Conservation (phyloP, 2,888 invertebrate species). For the Tethea ocularis region DNA sequence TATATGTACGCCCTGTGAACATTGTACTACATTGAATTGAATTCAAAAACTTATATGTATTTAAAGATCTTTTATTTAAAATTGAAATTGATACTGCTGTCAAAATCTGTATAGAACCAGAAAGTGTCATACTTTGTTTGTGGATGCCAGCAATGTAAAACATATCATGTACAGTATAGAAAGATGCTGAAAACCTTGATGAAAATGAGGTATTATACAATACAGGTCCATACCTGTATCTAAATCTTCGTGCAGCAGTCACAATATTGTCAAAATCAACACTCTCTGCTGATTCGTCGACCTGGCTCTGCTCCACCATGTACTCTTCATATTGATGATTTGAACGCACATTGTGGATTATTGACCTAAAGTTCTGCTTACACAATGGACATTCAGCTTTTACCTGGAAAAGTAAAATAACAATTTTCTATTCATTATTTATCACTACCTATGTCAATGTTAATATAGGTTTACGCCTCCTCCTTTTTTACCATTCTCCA, state of each 20-base stretch:
- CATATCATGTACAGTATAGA: neutral
- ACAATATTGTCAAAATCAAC: constrained; percentile 60
- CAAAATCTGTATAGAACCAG: no score
- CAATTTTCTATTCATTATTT: no score
- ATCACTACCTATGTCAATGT: no score
- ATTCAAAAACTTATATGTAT: no score
- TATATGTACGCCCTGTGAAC: no score
- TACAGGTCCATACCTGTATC: constrained; percentile 76
- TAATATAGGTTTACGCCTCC: no score
- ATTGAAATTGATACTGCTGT: no score
- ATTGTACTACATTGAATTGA: no score
- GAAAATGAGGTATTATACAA: constrained; percentile 18
- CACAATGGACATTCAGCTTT: constrained; percentile 97
- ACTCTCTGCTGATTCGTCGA: constrained; percentile 52
- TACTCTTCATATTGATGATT: constrained; percentile 95
- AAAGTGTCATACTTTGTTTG: no score
- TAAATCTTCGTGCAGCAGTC: constrained; percentile 66
- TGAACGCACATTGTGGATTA: constrained; percentile 95
- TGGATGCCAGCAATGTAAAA: neutral
- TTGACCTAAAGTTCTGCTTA: constrained; percentile 95
- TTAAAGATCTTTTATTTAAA: no score
- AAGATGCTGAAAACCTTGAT: neutral
- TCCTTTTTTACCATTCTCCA: no score
- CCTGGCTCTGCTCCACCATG: constrained; percentile 75
- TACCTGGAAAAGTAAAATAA: constrained; percentile 82